A percentile compares a stretch with the other conserved stretches of the same genome.
Conservation (phyloP, 2,113 vertebrate genomes). For the Struthio camelus region DNA sequence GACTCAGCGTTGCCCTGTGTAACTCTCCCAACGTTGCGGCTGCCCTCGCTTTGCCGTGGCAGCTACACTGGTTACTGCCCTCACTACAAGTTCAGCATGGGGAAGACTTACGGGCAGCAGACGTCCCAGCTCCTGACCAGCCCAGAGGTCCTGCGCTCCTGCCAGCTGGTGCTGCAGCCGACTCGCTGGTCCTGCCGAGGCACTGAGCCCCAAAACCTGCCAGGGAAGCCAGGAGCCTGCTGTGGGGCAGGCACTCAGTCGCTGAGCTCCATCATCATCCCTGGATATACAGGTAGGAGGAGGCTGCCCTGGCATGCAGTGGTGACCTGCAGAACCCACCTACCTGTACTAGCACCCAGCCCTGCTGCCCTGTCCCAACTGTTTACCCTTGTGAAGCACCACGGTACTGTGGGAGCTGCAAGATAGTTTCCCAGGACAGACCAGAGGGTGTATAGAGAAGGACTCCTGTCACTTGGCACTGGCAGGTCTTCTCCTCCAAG, state of each 20-base stretch:
- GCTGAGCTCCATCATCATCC: conserved; percentile 68
- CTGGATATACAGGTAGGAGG: conserved; percentile 81
- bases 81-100: conserved; percentile 75
- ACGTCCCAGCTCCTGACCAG: conserved; percentile 71
- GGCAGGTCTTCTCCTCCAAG: fast-evolving
- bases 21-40: neutral
- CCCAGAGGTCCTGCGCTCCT: conserved; percentile 53
- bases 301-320: neutral
- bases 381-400: no score
- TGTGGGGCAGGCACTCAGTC: conserved; percentile 2
- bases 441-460: neutral
- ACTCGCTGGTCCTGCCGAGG: neutral
- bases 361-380: neutral
- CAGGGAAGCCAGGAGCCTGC: neutral
- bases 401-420: neutral
- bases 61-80: conserved; percentile 83
- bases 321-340: neutral
- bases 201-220: neutral
- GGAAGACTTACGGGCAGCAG: conserved; percentile 75
- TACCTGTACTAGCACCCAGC: neutral
- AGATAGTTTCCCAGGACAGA: neutral
- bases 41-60: neutral
- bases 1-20: neutral
- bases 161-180: conserved; percentile 63
- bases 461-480: neutral